Evolutionary conservation across 2,888 invertebrate species (phyloP).

Genomic region (Ethmia dodecea): DNA sequence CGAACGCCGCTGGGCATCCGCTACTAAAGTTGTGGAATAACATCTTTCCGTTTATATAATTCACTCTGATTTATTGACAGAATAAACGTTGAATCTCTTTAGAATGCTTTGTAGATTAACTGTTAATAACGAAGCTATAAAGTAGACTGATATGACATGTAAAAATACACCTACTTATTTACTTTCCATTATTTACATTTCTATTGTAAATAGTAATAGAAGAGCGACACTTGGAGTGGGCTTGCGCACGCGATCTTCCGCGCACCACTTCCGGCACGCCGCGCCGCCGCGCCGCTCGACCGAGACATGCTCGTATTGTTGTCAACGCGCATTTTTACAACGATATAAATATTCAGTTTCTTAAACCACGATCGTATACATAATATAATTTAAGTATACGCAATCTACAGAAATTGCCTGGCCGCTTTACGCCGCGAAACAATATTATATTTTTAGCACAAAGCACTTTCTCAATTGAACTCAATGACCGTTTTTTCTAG

Average conservation of each 20-base stretch:
- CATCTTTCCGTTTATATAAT: no score
- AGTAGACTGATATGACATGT: no score
- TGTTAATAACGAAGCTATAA: no score
- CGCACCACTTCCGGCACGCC: constrained; percentile 46
- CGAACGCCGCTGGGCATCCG: no score
- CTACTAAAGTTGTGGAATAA: no score
- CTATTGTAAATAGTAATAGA: constrained; percentile 24
- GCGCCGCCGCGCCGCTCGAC: constrained; percentile 38
- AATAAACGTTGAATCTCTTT: background rate
- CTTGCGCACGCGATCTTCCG: constrained; percentile 37
- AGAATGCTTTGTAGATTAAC: no score
- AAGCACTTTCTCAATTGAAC: constrained; percentile 7
- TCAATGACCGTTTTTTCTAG: constrained; percentile 4
- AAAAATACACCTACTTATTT: no score
- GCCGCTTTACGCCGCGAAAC: constrained; percentile 3
- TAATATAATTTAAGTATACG: background rate
- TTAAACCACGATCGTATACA: no score
- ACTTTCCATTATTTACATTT: constrained; percentile 40
- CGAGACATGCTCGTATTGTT: constrained; percentile 32
- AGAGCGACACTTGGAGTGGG: constrained; percentile 27
- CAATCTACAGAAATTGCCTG: constrained; percentile 5
- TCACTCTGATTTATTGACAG: background rate
- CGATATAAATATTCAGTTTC: background rate
- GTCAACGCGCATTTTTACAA: constrained; percentile 6
- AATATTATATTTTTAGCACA: constrained; percentile 7